Percentiles rank a stretch among this genome's conserved stretches.
phyloP scores from a whole-genome alignment of 1,140 invertebrate genomes.

The Maniola jurtina region DNA sequence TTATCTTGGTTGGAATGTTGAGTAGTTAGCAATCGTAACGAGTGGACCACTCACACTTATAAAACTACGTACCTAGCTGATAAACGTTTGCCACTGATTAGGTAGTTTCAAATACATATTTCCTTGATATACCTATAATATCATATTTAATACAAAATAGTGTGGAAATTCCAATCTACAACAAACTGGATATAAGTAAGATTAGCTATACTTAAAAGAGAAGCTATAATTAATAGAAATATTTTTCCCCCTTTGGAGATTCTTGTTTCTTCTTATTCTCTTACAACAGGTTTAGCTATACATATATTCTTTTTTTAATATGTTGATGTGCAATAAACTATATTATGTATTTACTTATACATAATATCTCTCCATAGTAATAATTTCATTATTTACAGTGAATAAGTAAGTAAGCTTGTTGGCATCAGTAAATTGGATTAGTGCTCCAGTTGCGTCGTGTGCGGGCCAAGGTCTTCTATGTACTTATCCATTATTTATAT shows the following conservation, averaged over 20 bases:
- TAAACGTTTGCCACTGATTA: not conserved
- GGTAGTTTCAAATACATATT: not conserved
- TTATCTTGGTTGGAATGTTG: conserved; percentile 1
- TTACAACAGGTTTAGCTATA: too few relatives aligned
- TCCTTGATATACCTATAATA: too few relatives aligned
- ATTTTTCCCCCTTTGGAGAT: too few relatives aligned
- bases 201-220: too few relatives aligned
- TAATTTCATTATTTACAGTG: conserved; percentile 12
- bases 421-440: conserved; percentile 47
- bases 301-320: too few relatives aligned
- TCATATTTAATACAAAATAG: too few relatives aligned
- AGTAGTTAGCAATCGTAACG: not conserved
- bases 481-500: conserved; percentile 35
- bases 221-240: too few relatives aligned
- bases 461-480: conserved; percentile 41
- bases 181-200: too few relatives aligned
- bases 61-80: not conserved
- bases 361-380: not conserved
- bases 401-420: conserved; percentile 24
- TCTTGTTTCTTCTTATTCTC: too few relatives aligned
- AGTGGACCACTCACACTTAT: not conserved
- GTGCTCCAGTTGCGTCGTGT: conserved; percentile 41
- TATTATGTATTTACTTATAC: too few relatives aligned
- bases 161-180: too few relatives aligned
- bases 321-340: too few relatives aligned